Evolutionary conservation across 2,113 vertebrate genomes (phyloP).

Genomic region (Nothobranchius furzeri): DNA sequence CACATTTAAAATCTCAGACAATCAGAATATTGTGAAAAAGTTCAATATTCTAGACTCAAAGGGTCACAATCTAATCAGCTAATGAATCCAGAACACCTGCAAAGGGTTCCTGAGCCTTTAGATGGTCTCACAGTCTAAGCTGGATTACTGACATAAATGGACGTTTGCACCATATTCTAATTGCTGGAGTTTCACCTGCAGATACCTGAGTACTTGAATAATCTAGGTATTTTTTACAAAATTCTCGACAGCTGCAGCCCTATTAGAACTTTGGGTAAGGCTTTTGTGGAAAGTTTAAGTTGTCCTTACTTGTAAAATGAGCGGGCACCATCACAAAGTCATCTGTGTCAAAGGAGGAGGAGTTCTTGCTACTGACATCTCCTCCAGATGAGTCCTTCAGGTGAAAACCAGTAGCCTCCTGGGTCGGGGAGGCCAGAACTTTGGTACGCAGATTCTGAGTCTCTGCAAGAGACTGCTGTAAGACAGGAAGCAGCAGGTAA

Average conservation of each 20-base stretch:
- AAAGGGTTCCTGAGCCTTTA: no score
- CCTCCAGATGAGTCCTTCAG: conserved; percentile 87
- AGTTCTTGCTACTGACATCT: conserved; percentile 92
- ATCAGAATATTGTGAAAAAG: no score
- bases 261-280: not conserved
- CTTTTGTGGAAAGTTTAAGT: not conserved
- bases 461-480: conserved; percentile 90
- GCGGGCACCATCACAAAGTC: conserved; percentile 98
- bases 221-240: no score
- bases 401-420: conserved; percentile 85
- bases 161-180: no score
- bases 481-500: not conserved
- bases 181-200: no score
- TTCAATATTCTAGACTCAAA: no score
- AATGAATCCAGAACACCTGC: no score
- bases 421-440: conserved; percentile 84
- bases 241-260: not conserved
- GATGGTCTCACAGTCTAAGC: no score
- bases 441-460: conserved; percentile 88
- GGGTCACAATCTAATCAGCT: no score
- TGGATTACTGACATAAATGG: no score
- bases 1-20: no score
- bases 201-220: no score
- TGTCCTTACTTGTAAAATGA: conserved; percentile 87
- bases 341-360: conserved; percentile 92